Evolutionary conservation across 1,140 invertebrate genomes (phyloP).

Genomic region (Acromyrmex echinatior): DNA sequence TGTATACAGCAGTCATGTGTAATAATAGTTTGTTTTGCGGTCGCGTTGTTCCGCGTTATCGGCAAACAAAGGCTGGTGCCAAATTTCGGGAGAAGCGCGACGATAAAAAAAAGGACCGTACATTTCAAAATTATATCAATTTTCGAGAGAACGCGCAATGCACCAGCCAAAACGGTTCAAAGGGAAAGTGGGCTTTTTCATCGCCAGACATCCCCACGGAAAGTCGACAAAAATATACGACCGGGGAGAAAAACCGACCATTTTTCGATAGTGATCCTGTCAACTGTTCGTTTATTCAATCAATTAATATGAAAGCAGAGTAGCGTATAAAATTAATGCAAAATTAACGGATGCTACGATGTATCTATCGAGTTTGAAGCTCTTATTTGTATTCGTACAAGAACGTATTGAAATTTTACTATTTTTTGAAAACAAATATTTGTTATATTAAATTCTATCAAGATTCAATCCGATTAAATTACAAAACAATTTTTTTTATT

Average conservation of each 20-base stretch:
- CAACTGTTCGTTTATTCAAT: constrained; percentile 59
- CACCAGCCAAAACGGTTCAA: constrained; percentile 41
- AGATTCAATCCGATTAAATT: neutral
- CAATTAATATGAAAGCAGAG: constrained; percentile 50
- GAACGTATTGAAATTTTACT: neutral
- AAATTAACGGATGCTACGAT: neutral
- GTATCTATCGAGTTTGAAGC: neutral
- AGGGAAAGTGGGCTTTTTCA: constrained; percentile 34
- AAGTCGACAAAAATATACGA: constrained; percentile 29
- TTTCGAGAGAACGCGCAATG: constrained; percentile 35
- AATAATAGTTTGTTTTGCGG: constrained; percentile 39
- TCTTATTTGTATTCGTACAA: neutral
- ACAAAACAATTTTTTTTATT: neutral
- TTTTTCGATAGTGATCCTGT: constrained; percentile 25
- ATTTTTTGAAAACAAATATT: neutral
- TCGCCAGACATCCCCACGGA: constrained; percentile 2
- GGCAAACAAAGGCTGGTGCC: constrained; percentile 5
- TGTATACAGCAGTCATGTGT: neutral
- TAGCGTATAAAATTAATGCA: constrained; percentile 58
- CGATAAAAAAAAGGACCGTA: constrained; percentile 26
- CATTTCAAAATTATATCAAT: constrained; percentile 45
- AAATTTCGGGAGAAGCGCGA: neutral
- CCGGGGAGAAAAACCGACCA: neutral
- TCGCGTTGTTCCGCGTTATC: neutral
- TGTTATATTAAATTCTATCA: neutral